Conservation (phyloP, 2,113 vertebrate species). For the Epinephelus lanceolatus region DNA sequence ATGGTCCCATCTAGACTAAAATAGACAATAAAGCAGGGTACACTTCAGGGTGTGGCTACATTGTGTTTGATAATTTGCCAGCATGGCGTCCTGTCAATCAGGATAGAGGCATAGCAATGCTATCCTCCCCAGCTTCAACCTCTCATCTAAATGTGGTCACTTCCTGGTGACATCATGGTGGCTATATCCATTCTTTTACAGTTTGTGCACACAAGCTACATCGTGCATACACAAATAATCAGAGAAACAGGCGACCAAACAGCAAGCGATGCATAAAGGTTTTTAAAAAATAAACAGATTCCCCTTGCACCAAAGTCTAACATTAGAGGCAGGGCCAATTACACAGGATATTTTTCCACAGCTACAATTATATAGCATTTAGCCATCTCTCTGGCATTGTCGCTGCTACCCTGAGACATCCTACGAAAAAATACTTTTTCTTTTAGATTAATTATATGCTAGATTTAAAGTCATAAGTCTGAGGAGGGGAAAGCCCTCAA, state of each 20-base stretch:
- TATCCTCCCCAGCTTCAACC: no score
- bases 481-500: constrained; percentile 12
- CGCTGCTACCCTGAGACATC: constrained; percentile 5
- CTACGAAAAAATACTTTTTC: constrained; percentile 38
- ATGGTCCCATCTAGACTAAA: no score
- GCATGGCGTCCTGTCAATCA: no score
- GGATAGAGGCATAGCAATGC: no score
- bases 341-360: constrained; percentile 46
- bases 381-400: constrained; percentile 40
- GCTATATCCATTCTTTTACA: no score
- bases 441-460: constrained; percentile 68
- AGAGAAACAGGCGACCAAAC: constrained; percentile 27
- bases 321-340: constrained; percentile 63
- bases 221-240: constrained; percentile 19
- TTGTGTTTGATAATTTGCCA: no score
- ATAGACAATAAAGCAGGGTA: no score
- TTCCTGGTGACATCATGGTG: no score
- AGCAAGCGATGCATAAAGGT: constrained; percentile 20
- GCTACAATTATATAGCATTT: constrained; percentile 50
- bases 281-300: constrained; percentile 20
- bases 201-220: not conserved
- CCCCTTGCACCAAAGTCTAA: constrained; percentile 45
- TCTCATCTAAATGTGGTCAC: no score
- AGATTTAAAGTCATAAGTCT: constrained; percentile 49
- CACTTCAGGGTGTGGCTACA: no score